Percentiles rank a stretch among this genome's conserved stretches.
phyloP scores from a whole-genome alignment of 2,888 invertebrate species.

The Deilephila elpenor region DNA sequence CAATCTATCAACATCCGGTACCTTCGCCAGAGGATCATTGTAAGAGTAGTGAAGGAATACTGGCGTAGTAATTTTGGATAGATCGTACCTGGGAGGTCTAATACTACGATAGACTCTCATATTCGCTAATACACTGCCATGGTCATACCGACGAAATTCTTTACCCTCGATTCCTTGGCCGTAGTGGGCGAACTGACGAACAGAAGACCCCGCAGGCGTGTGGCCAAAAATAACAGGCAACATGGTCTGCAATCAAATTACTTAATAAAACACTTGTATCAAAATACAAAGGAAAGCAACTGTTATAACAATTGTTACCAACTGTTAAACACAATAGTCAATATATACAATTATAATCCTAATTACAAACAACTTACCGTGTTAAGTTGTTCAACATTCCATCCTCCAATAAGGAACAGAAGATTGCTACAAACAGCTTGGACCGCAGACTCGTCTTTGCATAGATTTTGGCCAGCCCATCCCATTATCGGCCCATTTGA shows the following conservation, averaged over 20 bases:
- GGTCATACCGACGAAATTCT: constrained; percentile 84
- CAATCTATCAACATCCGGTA: constrained; percentile 83
- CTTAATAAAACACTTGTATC: no score
- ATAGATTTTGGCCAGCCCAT: constrained; percentile 80
- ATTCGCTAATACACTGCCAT: constrained; percentile 79
- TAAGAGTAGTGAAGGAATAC: constrained; percentile 87
- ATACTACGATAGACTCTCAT: constrained; percentile 78
- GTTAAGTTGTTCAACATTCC: constrained; percentile 83
- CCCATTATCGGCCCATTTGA: constrained; percentile 83
- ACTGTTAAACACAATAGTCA: no score
- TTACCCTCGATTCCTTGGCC: constrained; percentile 86
- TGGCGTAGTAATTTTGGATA: constrained; percentile 83
- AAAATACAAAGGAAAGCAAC: not conserved
- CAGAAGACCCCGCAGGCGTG: constrained; percentile 88
- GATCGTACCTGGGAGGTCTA: constrained; percentile 85
- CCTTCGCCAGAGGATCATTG: constrained; percentile 87
- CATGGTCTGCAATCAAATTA: constrained; percentile 82
- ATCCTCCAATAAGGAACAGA: constrained; percentile 87
- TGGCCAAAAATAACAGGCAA: constrained; percentile 88
- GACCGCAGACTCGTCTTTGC: constrained; percentile 81
- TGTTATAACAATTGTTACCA: no score
- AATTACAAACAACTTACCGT: constrained; percentile 39
- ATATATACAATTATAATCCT: no score
- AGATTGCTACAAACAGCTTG: constrained; percentile 87
- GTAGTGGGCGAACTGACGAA: constrained; percentile 89